phyloP scores from a whole-genome alignment of 2,113 vertebrate species.

The Noturus placidus region DNA sequence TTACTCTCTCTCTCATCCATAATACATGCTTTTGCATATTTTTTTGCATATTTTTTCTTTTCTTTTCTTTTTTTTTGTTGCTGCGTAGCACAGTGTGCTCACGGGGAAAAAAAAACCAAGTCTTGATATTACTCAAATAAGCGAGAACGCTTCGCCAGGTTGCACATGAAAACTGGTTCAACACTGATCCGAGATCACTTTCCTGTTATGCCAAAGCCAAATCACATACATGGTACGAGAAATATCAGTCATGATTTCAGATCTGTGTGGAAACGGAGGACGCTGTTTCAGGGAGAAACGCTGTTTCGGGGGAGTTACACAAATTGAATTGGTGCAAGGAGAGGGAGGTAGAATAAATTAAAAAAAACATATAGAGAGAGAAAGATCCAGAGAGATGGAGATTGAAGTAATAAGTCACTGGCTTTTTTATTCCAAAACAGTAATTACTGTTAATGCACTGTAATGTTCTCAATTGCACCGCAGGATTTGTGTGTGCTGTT shows the following conservation, averaged over 20 bases:
- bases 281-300: neutral
- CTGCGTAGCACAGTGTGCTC: neutral
- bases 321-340: neutral
- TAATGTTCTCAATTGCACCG: conserved; percentile 4
- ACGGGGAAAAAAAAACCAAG: neutral
- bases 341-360: too few species aligned
- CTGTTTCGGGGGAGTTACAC: neutral
- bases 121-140: neutral
- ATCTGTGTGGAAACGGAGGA: neutral
- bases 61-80: neutral
- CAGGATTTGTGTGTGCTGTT: neutral
- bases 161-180: neutral
- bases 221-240: neutral
- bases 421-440: conserved; percentile 12
- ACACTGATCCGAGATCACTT: neutral
- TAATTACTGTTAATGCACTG: conserved; percentile 26
- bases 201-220: neutral
- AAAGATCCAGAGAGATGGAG: neutral
- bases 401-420: neutral
- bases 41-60: too few species aligned
- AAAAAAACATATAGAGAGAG: neutral
- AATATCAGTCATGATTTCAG: neutral
- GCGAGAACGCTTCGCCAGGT: neutral
- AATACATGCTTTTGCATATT: conserved; percentile 20
- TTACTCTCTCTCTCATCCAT: conserved; percentile 30